Evolutionary conservation across 2,888 invertebrate species (phyloP), one percentile per base, ranked within the genome.

Genomic region (Corythucha ciliata): DNA sequence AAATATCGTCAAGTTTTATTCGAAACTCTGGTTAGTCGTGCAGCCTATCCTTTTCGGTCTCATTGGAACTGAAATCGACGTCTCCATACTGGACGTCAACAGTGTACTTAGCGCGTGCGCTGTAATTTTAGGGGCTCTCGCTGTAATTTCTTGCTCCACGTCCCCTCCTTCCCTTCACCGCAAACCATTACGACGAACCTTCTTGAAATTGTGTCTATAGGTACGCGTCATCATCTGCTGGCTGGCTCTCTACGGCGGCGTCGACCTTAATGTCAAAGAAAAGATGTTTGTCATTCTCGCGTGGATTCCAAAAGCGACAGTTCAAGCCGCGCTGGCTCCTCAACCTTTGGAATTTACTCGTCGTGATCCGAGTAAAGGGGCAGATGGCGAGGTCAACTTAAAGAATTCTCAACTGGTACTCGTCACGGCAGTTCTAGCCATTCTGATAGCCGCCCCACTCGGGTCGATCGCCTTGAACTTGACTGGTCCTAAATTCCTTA

Each of bases 311-410:
- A 86, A 86, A 67, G 85, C 84, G 55, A 84, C 84, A 41, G 79
- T 85, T 40, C 84, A 84, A 76, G 89, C 89, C 20, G 89, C 88
- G 0, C 69, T 89, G 34, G 87, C 82, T 1, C 85, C 88, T 0
- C 80, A 83, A 3, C 79, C 83, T 0, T 67, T 88, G 24, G 83
- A 81, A 60, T 73, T 79, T 55, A 74, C 84, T 0, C 67, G 68
- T 29, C n/a, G n/a, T n/a, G 20, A 4, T 16, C 4, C 10, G 8
- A n/a, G n/a, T n/a, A n/a, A n/a, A n/a, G n/a, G n/a, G n/a, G n/a
- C n/a, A n/a, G n/a, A n/a, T n/a, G n/a, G n/a, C n/a, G n/a, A n/a
- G n/a, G n/a, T n/a, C n/a, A 45, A 51, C 27, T n/a, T 39, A 0
- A 33, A 54, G 14, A 47, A 56, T 3, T 63, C 59, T 5, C 42